A percentile compares a stretch with the other conserved stretches of the same genome.
phyloP scores from a whole-genome alignment of 2,113 vertebrate genomes.

The Pteruthius melanotis region DNA sequence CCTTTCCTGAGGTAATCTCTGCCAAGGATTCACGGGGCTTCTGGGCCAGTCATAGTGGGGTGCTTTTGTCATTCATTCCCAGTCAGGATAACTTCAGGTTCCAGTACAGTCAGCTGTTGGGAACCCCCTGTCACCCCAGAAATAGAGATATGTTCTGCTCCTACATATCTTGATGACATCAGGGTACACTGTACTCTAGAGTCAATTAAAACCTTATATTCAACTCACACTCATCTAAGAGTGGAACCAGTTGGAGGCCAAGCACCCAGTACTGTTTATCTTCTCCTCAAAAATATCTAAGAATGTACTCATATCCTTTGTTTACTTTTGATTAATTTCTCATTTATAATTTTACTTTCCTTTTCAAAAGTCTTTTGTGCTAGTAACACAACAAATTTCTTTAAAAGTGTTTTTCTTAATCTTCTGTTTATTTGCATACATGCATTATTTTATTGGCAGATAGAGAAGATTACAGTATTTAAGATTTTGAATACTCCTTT shows the following conservation, averaged over 20 bases:
- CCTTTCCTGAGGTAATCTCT: not conserved
- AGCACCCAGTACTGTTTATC: not conserved
- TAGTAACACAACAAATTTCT: not conserved
- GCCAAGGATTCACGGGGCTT: accelerated
- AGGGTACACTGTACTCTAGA: too few relatives aligned
- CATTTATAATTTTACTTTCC: not conserved
- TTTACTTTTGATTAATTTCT: not conserved
- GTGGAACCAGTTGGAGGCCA: not conserved
- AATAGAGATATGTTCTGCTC: accelerated
- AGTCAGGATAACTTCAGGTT: accelerated
- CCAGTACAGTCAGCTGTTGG: not conserved
- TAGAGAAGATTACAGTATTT: not conserved
- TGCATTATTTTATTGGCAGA: not conserved
- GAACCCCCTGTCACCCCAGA: not conserved
- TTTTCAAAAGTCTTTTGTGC: not conserved
- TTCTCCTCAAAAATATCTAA: not conserved
- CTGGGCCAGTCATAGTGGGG: not conserved
- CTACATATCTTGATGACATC: not conserved
- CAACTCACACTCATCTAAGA: not conserved
- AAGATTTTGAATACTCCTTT: not conserved
- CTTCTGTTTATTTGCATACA: not conserved
- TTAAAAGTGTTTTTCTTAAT: not conserved
- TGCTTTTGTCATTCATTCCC: not conserved
- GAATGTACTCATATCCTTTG: not conserved
- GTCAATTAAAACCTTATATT: not conserved